These are phyloP conservation scores for Psittacula derbiana DNA, from an alignment of 2,797 vertebrate species.

Conservation along the genomic window DNA sequence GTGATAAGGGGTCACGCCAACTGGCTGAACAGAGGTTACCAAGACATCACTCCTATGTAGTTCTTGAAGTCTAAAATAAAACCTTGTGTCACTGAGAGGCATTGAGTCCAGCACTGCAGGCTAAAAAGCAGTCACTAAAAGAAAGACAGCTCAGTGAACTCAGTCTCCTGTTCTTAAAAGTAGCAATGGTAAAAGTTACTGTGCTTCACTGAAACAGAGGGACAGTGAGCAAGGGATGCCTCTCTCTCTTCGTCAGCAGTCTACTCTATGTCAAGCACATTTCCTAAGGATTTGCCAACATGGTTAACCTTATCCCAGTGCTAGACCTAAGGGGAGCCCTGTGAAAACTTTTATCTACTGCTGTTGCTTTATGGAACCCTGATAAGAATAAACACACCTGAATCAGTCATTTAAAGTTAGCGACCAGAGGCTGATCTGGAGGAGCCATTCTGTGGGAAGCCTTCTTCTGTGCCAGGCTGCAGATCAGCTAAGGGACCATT, in stretches of 20 bases:
- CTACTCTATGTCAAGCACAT: background rate
- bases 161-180: background rate
- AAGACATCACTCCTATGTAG: background rate
- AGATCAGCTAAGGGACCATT: background rate
- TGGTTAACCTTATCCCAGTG: background rate
- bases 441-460: background rate
- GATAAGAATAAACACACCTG: background rate
- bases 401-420: background rate
- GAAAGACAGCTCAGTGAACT: background rate
- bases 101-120: background rate
- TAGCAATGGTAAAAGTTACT: background rate
- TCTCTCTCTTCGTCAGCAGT: background rate
- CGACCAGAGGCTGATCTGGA: background rate
- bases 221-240: background rate
- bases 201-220: background rate
- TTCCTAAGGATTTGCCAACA: background rate
- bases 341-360: background rate
- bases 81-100: background rate
- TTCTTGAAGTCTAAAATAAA: background rate
- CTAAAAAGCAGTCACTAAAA: background rate
- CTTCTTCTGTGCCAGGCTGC: background rate
- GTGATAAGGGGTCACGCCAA: background rate
- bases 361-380: background rate
- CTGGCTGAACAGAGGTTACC: background rate
- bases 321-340: background rate